phyloP scores from a whole-genome alignment of 2,113 vertebrate genomes.

The Hyla sarda region DNA sequence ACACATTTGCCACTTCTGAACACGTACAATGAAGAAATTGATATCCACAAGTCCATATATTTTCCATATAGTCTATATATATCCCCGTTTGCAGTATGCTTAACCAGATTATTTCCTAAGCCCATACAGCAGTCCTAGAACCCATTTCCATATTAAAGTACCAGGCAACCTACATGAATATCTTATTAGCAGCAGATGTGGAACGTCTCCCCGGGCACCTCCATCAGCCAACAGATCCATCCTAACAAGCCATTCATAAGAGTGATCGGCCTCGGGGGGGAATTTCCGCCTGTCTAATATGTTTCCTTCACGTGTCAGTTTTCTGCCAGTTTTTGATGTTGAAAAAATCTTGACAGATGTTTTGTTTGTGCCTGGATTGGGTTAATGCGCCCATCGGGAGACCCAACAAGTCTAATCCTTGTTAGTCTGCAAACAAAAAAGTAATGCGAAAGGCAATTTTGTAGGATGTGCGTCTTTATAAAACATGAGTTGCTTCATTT shows the following conservation, averaged over 20 bases:
- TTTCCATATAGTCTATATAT: not conserved
- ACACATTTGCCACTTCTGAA: no score
- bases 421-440: conserved; percentile 39
- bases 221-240: conserved; percentile 34
- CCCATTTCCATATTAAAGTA: conserved; percentile 28
- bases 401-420: conserved; percentile 27
- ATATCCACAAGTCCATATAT: no score
- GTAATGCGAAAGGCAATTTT: conserved; percentile 22
- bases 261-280: conserved; percentile 27
- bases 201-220: conserved; percentile 19
- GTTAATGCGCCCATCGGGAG: conserved; percentile 34
- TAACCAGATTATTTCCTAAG: not conserved
- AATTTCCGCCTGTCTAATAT: conserved; percentile 12
- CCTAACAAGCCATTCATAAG: conserved; percentile 36
- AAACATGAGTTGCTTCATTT: conserved; percentile 26
- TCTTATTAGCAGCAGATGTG: conserved; percentile 48
- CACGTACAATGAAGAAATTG: no score
- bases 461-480: conserved; percentile 11
- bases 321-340: conserved; percentile 44
- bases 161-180: conserved; percentile 29
- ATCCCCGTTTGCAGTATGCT: not conserved
- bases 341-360: conserved; percentile 42
- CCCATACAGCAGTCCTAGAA: not conserved
- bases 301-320: conserved; percentile 35
- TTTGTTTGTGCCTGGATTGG: conserved; percentile 46